Base-by-base conservation (phyloP, 2,113 vertebrate genomes). In the Monopterus albus region DNA sequence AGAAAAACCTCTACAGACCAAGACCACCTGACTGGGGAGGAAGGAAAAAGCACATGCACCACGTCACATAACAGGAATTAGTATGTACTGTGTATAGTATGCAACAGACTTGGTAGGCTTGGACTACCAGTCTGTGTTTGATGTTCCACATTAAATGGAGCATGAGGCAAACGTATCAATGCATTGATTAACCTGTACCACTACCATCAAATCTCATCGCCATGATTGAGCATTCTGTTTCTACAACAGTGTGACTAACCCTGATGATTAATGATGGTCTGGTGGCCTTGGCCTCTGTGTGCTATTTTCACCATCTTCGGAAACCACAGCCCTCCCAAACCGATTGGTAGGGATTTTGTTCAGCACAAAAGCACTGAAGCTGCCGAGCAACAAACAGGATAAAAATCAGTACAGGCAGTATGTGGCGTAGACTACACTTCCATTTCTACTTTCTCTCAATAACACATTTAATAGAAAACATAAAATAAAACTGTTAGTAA, bases 191-290 rank as follows among this genome's bases (percentile, higher is more conserved):
- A 40, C 20, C 35, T 18, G 20, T 23, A 20, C 7, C 21, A 13
- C 42, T 15, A 5, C 17, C 39, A 56, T 72, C 31, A 42, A 66
- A 83, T 31, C 72, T 47, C 56, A 56, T 10, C 38, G 43, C 15
- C 26, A 11, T 63, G 60, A 80, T 20, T 46, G 76, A 79, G 38
- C 43, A 10, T 64, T 74, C 40, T 75, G 69, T 56, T 65, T 75
- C 59, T 67, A 60, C 33, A 53, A 29, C 17, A 58, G 8, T 15
- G 59, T 59, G 39, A 15, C 7, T 0, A 3, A 14, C 15, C 0
- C 23, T 7, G 39, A 33, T 77, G 52, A 65, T 55, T 40, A 61
- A 84, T 61, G 25, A 55, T 3, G 35, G 33, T 28, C 33, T 46
- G 46, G 26, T 45, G 52, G 47, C 51, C 12, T 18, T 36, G 7